These are phyloP conservation scores for Mimumesa dahlbomi DNA, from an alignment of 2,888 invertebrate species.

Conservation along the genomic window DNA sequence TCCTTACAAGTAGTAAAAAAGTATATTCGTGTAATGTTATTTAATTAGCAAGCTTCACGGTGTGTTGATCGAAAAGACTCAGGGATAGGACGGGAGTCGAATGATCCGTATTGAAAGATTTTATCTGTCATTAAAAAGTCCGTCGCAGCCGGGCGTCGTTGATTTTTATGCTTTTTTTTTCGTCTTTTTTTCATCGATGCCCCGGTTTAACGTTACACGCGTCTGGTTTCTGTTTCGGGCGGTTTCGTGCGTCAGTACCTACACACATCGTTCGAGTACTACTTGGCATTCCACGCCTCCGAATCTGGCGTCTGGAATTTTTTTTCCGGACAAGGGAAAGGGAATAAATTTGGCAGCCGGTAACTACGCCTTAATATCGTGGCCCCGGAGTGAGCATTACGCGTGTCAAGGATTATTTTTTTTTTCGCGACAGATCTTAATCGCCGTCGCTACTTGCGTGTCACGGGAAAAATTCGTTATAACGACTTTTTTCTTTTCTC, in stretches of 20 bases:
- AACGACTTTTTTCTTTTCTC: too few species aligned
- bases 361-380: not conserved
- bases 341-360: not conserved
- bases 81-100: not conserved
- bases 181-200: constrained; percentile 44
- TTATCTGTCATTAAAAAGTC: constrained; percentile 46
- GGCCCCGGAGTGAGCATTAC: too few species aligned
- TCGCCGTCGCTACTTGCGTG: too few species aligned
- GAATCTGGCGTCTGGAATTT: constrained; percentile 44
- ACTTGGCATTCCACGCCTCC: constrained; percentile 59
- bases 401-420: too few species aligned
- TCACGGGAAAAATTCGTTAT: too few species aligned
- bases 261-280: constrained; percentile 23
- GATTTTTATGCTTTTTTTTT: too few species aligned
- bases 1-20: too few species aligned
- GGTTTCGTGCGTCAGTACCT: constrained; percentile 19
- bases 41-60: too few species aligned
- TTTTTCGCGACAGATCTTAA: too few species aligned
- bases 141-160: constrained; percentile 11
- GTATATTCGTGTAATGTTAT: too few species aligned
- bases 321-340: constrained; percentile 17
- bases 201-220: constrained; percentile 53
- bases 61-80: not conserved
- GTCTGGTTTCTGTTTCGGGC: constrained; percentile 62
- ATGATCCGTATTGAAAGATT: constrained; percentile 24